A percentile compares a stretch with the other conserved stretches of the same genome.
Conservation (phyloP, 1,140 invertebrate species). For the Eumeta japonica region DNA sequence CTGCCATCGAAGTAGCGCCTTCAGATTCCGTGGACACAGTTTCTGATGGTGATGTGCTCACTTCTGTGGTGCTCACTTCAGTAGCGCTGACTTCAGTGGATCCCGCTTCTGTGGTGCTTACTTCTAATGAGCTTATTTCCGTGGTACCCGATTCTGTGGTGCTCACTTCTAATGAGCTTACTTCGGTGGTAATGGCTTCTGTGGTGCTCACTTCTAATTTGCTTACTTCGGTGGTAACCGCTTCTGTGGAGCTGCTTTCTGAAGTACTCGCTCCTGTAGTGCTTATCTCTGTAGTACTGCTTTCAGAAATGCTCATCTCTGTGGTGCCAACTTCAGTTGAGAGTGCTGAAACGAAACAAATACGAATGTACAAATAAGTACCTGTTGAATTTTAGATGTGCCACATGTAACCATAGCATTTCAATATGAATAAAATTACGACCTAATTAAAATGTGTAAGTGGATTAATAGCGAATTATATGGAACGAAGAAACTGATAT, state of each 20-base stretch:
- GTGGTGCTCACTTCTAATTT: too few species aligned
- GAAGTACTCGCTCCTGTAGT: slow-evolving; percentile 11
- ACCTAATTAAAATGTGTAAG: too few species aligned
- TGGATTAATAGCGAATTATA: too few species aligned
- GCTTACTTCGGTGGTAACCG: slow-evolving; percentile 4
- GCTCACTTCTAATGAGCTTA: neutral
- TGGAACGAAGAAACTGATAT: too few species aligned
- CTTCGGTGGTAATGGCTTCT: slow-evolving; percentile 1
- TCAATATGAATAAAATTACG: too few species aligned
- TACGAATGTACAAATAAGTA: too few species aligned
- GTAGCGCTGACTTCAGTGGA: slow-evolving; percentile 3
- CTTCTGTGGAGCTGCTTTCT: neutral
- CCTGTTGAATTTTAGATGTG: too few species aligned
- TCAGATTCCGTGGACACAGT: slow-evolving; percentile 9
- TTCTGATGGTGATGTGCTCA: slow-evolving; percentile 7
- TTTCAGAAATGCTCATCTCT: too few species aligned
- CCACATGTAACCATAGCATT: too few species aligned
- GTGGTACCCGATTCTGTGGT: slow-evolving; percentile 1
- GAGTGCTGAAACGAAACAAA: too few species aligned
- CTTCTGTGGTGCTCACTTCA: slow-evolving; percentile 1
- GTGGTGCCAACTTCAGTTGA: too few species aligned
- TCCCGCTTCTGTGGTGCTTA: neutral
- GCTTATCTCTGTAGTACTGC: slow-evolving; percentile 10
- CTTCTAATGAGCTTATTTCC: neutral
- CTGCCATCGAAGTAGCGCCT: too few species aligned